A percentile compares a stretch with the other conserved stretches of the same genome.
Conservation (phyloP, 2,113 vertebrate genomes). For the Micromys minutus region DNA sequence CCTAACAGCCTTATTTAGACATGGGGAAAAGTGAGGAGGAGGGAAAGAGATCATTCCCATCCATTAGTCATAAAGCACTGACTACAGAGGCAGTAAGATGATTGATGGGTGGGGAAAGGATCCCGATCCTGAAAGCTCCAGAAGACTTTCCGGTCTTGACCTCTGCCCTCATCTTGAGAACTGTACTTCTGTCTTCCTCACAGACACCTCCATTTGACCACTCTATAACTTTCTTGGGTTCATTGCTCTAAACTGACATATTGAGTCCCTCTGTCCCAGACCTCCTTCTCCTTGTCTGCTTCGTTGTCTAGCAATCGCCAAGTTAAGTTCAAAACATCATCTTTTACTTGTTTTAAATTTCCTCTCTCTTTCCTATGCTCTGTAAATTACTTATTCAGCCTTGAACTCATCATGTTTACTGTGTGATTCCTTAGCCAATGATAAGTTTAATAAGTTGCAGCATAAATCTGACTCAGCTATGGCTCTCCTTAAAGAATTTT, state of each 20-base stretch:
- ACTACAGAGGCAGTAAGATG: background rate
- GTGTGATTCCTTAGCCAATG: background rate
- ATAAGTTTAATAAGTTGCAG: background rate
- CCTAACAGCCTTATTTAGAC: constrained; percentile 46
- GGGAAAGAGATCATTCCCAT: background rate
- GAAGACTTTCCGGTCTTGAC: background rate
- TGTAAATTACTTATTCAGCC: background rate
- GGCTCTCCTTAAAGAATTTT: background rate
- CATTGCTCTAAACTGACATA: background rate
- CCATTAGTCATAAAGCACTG: constrained; percentile 29
- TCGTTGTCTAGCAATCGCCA: background rate
- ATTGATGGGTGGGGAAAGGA: background rate
- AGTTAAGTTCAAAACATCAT: background rate
- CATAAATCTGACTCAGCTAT: background rate
- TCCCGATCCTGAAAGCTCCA: background rate
- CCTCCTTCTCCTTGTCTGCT: background rate
- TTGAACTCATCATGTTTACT: background rate
- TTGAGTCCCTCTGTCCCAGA: background rate
- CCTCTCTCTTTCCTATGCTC: background rate
- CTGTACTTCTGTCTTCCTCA: no score
- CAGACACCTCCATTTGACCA: no score
- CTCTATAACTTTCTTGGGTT: background rate
- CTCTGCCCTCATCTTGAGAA: background rate
- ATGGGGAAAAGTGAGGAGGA: background rate
- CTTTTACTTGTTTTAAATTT: background rate